Conservation (phyloP, 2,888 invertebrate genomes). For the Andrena trimmerana region DNA sequence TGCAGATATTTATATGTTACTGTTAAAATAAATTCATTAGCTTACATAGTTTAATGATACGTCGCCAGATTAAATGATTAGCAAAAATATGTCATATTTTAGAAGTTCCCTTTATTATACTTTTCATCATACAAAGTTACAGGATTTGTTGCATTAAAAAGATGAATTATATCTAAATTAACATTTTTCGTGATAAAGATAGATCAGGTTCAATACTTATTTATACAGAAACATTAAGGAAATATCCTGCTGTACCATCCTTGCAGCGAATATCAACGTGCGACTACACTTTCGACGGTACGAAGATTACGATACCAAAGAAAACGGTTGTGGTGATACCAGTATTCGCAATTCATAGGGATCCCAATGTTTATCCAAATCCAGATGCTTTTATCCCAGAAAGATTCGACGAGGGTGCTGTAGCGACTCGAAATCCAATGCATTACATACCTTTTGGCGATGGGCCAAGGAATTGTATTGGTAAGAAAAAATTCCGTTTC, state of each 20-base stretch:
- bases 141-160: background rate
- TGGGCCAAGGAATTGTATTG: conserved; percentile 81
- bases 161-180: background rate
- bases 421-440: conserved; percentile 73
- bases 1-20: too few relatives aligned
- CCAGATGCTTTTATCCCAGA: conserved; percentile 79
- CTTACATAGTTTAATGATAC: too few relatives aligned
- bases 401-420: conserved; percentile 73
- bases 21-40: too few relatives aligned
- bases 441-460: conserved; percentile 78
- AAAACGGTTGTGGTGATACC: conserved; percentile 71
- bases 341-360: conserved; percentile 70
- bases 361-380: conserved; percentile 75
- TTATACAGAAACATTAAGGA: conserved; percentile 84
- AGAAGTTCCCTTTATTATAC: too few relatives aligned
- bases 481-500: conserved; percentile 58
- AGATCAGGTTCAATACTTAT: background rate
- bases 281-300: conserved; percentile 71
- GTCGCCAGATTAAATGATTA: too few relatives aligned
- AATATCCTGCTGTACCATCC: conserved; percentile 83
- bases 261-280: conserved; percentile 77
- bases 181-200: too few relatives aligned
- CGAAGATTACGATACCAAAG: conserved; percentile 72
- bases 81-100: too few relatives aligned
- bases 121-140: background rate